phyloP scores from a whole-genome alignment of 1,140 invertebrate genomes.

The Drosophila santomea region DNA sequence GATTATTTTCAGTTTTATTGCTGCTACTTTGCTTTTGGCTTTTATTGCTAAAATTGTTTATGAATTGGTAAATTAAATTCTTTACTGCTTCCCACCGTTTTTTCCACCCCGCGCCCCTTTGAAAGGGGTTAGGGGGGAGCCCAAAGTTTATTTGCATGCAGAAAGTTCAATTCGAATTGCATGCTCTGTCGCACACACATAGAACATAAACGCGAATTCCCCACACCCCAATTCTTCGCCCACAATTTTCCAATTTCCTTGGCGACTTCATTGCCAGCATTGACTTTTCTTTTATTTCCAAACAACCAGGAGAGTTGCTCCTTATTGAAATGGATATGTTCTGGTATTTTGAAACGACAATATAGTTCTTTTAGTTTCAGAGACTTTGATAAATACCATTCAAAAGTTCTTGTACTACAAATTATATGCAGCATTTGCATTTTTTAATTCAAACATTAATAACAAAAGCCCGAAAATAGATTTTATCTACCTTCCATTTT shows the following conservation, averaged over 20 bases:
- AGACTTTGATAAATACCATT: not conserved
- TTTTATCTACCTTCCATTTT: no score
- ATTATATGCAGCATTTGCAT: no score
- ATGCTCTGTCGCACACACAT: slow-evolving; percentile 56
- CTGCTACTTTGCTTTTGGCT: slow-evolving; percentile 62
- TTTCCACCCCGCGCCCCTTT: not conserved
- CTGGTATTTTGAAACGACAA: no score
- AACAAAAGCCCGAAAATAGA: no score
- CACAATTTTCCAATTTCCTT: slow-evolving; percentile 25
- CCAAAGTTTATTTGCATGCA: slow-evolving; percentile 70
- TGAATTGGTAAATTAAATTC: slow-evolving; percentile 81
- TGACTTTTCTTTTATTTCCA: slow-evolving; percentile 8
- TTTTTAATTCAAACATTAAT: no score
- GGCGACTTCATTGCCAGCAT: slow-evolving; percentile 32
- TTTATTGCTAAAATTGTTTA: slow-evolving; percentile 79
- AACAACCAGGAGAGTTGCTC: not conserved
- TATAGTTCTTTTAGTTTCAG: no score
- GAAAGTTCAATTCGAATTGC: slow-evolving; percentile 79
- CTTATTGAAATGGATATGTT: not conserved
- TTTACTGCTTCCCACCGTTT: slow-evolving; percentile 32
- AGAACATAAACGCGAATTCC: slow-evolving; percentile 13
- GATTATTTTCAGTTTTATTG: slow-evolving; percentile 71
- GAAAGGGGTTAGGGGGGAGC: not conserved
- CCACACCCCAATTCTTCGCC: slow-evolving; percentile 2
- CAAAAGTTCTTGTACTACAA: no score